A percentile compares a stretch with the other conserved stretches of the same genome.
Evolutionary conservation across 2,797 vertebrate genomes (phyloP).

Genomic region (Poecilia gillii): DNA sequence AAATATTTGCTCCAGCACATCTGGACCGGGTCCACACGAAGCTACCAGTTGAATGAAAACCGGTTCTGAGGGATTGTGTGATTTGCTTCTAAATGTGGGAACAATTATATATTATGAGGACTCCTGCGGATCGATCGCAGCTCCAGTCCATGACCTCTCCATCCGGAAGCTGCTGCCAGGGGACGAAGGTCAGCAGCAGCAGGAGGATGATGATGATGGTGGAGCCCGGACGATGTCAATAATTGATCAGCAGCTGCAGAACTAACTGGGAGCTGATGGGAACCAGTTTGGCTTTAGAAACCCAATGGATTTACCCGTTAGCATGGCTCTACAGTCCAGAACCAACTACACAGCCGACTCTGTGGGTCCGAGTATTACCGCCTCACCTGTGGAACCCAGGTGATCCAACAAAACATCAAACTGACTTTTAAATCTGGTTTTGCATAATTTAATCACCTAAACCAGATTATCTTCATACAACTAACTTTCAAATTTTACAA

Average conservation of each 20-base stretch:
- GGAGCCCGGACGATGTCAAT: background rate
- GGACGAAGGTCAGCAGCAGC: slow-evolving; percentile 7
- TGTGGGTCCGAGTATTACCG: slow-evolving; percentile 51
- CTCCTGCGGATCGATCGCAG: slow-evolving; percentile 3
- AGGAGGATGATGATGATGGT: background rate
- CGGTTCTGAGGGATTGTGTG: background rate
- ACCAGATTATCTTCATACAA: background rate
- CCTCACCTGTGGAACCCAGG: slow-evolving; percentile 60
- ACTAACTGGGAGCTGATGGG: slow-evolving; percentile 9
- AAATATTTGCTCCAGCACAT: background rate
- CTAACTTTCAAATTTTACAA: background rate
- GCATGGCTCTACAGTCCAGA: slow-evolving; percentile 58
- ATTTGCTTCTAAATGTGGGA: slow-evolving; percentile 9
- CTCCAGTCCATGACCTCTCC: slow-evolving; percentile 1
- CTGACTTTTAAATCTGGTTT: background rate
- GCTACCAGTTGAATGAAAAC: background rate
- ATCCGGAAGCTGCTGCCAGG: slow-evolving; percentile 1
- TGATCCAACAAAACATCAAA: slow-evolving; percentile 15
- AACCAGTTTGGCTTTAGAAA: background rate
- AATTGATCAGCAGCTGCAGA: background rate
- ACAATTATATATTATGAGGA: slow-evolving; percentile 46
- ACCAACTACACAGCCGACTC: slow-evolving; percentile 52
- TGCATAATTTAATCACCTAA: background rate
- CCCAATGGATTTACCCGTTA: slow-evolving; percentile 74
- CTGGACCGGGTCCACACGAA: background rate